Conservation (phyloP, 2,113 vertebrate species). For the Ciconia maguari region DNA sequence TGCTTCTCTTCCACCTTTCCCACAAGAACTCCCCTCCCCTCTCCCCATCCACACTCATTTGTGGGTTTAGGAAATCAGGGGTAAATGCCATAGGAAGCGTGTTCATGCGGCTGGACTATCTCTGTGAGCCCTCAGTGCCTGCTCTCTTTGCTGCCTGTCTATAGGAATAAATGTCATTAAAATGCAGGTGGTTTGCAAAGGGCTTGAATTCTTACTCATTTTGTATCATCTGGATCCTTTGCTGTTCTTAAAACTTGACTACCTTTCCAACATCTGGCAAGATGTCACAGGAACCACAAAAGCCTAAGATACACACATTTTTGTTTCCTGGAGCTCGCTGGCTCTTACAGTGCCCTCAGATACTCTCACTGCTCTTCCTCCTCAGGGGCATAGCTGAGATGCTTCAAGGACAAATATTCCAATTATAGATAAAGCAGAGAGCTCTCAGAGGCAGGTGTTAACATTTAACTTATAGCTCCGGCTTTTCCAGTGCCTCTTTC, state of each 20-base stretch:
- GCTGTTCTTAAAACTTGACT: neutral
- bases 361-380: neutral
- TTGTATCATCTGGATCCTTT: neutral
- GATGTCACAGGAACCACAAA: neutral
- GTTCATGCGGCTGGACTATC: neutral
- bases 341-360: neutral
- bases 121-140: neutral
- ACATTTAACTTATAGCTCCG: neutral
- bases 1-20: neutral
- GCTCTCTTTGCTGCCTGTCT: neutral
- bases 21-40: neutral
- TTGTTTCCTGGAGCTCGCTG: neutral
- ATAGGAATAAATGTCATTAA: neutral
- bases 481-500: neutral
- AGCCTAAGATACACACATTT: neutral
- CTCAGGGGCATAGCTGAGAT: neutral
- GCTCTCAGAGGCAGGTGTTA: neutral
- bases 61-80: neutral
- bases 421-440: neutral
- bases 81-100: neutral
- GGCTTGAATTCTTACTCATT: neutral
- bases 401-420: constrained; percentile 15
- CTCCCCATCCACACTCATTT: neutral
- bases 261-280: neutral
- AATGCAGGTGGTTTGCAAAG: neutral